phyloP scores from a whole-genome alignment of 2,797 vertebrate species.

The Catostomus latipinnis region DNA sequence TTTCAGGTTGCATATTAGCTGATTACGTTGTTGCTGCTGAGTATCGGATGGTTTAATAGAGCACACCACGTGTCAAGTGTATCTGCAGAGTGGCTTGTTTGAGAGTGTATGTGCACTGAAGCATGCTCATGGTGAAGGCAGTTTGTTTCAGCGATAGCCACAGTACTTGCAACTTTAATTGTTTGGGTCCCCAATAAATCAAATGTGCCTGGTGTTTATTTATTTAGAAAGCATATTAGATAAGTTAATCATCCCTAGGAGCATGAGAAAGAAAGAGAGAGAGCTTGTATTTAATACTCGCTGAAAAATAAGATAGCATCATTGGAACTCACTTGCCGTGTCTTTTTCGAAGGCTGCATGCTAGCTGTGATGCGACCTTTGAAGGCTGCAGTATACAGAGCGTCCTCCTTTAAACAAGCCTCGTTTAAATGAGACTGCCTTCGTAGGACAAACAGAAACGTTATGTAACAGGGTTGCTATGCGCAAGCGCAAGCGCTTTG shows the following conservation, averaged over 20 bases:
- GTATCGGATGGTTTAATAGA: slow-evolving; percentile 42
- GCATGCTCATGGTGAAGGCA: slow-evolving; percentile 48
- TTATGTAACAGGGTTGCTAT: no score
- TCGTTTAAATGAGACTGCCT: no score
- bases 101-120: slow-evolving; percentile 28
- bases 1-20: slow-evolving; percentile 16
- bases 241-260: slow-evolving; percentile 69
- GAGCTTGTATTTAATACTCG: slow-evolving; percentile 22
- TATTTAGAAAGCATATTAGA: slow-evolving; percentile 71
- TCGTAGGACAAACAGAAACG: no score
- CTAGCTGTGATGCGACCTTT: no score
- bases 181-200: slow-evolving; percentile 80
- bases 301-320: slow-evolving; percentile 20
- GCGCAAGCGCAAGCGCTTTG: no score
- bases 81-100: slow-evolving; percentile 48
- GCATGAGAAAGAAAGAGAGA: slow-evolving; percentile 17
- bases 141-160: slow-evolving; percentile 44
- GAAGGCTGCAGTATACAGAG: no score
- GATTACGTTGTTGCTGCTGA: slow-evolving; percentile 29
- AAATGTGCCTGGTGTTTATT: slow-evolving; percentile 75
- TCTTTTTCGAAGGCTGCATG: no score
- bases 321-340: neutral
- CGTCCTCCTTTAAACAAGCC: no score
- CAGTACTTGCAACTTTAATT: slow-evolving; percentile 69
- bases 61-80: slow-evolving; percentile 32